Percentiles rank a stretch among this genome's conserved stretches.
Conservation (phyloP, 2,113 vertebrate genomes). For the Saccopteryx leptura region DNA sequence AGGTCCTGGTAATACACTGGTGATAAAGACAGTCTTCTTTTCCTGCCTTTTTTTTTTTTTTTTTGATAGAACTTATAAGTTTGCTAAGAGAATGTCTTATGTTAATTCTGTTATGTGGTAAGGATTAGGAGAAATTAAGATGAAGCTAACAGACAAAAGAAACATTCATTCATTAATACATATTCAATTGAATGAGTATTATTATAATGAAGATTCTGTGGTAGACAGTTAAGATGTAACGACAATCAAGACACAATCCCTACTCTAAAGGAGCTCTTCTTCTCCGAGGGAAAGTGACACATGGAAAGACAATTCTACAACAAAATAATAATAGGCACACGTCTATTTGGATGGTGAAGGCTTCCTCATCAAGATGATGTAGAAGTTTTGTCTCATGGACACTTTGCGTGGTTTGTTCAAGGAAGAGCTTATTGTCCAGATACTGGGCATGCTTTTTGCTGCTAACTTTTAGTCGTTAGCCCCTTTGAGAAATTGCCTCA, state of each 20-base stretch:
- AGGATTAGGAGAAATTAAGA: background rate
- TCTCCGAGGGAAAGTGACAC: background rate
- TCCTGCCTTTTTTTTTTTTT: background rate
- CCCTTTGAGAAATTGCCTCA: background rate
- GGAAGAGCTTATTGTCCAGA: background rate
- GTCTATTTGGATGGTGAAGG: background rate
- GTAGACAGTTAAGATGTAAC: background rate
- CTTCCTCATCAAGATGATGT: background rate
- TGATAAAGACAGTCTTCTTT: background rate
- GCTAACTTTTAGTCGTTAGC: background rate
- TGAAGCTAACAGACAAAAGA: background rate
- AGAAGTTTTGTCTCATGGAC: background rate
- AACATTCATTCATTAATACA: background rate
- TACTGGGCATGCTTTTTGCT: background rate
- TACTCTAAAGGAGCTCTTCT: background rate
- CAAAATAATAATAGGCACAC: background rate
- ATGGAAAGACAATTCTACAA: background rate
- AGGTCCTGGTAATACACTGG: background rate
- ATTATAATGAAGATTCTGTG: background rate
- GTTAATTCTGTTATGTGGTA: background rate
- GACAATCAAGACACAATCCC: background rate
- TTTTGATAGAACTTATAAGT: background rate
- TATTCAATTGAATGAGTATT: background rate
- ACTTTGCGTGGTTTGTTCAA: background rate
- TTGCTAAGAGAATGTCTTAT: background rate